Base-by-base conservation (phyloP, 2,797 vertebrate species). In the Melanotaenia maccullochi region DNA sequence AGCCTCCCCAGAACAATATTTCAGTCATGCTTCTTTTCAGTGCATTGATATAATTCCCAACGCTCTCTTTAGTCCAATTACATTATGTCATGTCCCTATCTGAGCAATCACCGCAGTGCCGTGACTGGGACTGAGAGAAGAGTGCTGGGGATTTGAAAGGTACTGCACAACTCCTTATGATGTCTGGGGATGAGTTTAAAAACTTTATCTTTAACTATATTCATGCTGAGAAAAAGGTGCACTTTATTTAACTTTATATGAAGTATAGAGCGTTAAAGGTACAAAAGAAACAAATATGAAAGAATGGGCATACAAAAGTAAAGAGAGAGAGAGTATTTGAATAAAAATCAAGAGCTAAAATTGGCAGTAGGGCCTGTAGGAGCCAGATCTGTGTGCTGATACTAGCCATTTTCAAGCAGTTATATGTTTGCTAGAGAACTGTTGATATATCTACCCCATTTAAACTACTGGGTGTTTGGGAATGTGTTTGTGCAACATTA, bases 61-160 rank as follows among this genome's bases (percentile, higher is more conserved):
- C 77, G 88, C 70, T 90, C 95, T 95, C 90, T 94, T 95, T 94
- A 95, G 94, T 93, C 95, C 92, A 87, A 94, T 94, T 95, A 95
- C 93, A 94, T 93, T 94, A 87, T 91, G 94, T 84, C 94, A 93
- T 93, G 90, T 93, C 86, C 84, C 91, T 95, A 94, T 94, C 93
- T 85, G 86, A 73, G 88, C 66, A 82, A 95, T 96, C 93, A 73
- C 88, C 79, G 68, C 81, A 84, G 81, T 67, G 84, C 91, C 90
- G 90, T 94, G 93, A 91, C 91, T 90, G 85, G 83, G 86, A 83
- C 84, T 87, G 79, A 86, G 83, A 81, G 65, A 58, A 70, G 62
- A 74, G 74, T 33, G 65, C 9, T 4, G 35, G 62, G 76, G 59
- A 64, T 79, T 47, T 62, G 71, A 62, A 79, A 76, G 89, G 87